phyloP scores from a whole-genome alignment of 1,140 invertebrate species.

The Zeugodacus cucurbitae region DNA sequence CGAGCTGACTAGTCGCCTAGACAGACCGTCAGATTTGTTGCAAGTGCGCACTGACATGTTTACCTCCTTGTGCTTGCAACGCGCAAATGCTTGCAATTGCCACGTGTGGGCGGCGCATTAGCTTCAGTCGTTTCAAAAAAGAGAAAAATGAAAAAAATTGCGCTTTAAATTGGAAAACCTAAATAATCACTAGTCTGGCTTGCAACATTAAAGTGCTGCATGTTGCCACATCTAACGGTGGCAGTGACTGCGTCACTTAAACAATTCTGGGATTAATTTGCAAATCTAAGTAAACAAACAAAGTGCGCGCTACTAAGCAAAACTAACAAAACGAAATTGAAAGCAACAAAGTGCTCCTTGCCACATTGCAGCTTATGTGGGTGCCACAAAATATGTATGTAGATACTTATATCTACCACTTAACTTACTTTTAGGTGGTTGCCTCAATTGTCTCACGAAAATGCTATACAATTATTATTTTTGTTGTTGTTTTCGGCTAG shows the following conservation, averaged over 20 bases:
- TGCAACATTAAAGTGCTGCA: neutral
- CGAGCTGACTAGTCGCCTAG: slow-evolving; percentile 15
- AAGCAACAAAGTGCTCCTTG: neutral
- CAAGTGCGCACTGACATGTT: neutral
- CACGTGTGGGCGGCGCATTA: slow-evolving; percentile 35
- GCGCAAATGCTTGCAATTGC: neutral
- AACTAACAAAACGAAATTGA: neutral
- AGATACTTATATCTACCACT: neutral
- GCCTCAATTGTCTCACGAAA: neutral
- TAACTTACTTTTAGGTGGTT: neutral
- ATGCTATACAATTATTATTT: neutral
- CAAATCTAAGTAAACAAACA: slow-evolving; percentile 29
- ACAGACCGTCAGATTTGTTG: neutral
- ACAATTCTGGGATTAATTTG: slow-evolving; percentile 26
- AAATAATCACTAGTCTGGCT: neutral
- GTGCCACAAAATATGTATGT: neutral
- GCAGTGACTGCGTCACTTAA: slow-evolving; percentile 27
- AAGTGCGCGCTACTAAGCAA: neutral
- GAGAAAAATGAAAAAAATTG: neutral
- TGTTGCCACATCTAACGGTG: slow-evolving; percentile 6
- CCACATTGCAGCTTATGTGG: neutral
- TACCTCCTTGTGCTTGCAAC: neutral
- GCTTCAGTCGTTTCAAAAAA: neutral
- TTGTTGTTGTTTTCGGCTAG: neutral
- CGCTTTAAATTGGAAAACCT: neutral